Evolutionary conservation across 2,113 vertebrate genomes (phyloP).

Genomic region (Callocephalon fimbriatum): DNA sequence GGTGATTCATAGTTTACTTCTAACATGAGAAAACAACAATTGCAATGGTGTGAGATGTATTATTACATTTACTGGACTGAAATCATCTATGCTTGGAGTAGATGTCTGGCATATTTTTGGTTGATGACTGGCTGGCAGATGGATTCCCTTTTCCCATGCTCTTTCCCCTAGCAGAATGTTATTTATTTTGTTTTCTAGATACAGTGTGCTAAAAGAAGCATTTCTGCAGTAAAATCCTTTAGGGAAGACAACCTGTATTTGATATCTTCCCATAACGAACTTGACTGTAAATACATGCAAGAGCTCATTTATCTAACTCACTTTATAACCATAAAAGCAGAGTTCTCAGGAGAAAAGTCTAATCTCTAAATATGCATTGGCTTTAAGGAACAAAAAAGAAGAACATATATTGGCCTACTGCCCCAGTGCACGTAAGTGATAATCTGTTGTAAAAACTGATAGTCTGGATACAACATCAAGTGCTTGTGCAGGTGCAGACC

Average conservation of each 20-base stretch:
- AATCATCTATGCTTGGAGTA: neutral
- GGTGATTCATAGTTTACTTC: neutral
- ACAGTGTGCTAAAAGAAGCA: neutral
- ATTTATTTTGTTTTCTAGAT: slow-evolving; percentile 3
- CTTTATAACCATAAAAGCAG: slow-evolving; percentile 32
- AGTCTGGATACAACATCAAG: neutral
- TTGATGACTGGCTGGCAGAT: slow-evolving; percentile 1
- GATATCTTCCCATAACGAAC: slow-evolving; percentile 44
- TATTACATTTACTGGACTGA: neutral
- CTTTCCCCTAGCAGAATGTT: neutral
- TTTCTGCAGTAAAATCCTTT: slow-evolving; percentile 45
- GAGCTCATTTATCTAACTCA: slow-evolving; percentile 62
- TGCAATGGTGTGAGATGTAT: neutral
- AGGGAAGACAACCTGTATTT: slow-evolving; percentile 38
- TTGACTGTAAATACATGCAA: slow-evolving; percentile 54
- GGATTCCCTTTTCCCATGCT: neutral
- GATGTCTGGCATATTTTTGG: neutral
- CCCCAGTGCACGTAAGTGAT: neutral
- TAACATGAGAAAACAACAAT: neutral
- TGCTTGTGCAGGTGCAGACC: neutral
- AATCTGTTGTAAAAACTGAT: neutral
- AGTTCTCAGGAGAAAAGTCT: slow-evolving; percentile 35
- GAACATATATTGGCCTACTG: neutral
- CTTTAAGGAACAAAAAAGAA: slow-evolving; percentile 34
- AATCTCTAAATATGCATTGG: slow-evolving; percentile 40